phyloP scores from a whole-genome alignment of 2,888 invertebrate species.

The Stenolophus ochropezus region DNA sequence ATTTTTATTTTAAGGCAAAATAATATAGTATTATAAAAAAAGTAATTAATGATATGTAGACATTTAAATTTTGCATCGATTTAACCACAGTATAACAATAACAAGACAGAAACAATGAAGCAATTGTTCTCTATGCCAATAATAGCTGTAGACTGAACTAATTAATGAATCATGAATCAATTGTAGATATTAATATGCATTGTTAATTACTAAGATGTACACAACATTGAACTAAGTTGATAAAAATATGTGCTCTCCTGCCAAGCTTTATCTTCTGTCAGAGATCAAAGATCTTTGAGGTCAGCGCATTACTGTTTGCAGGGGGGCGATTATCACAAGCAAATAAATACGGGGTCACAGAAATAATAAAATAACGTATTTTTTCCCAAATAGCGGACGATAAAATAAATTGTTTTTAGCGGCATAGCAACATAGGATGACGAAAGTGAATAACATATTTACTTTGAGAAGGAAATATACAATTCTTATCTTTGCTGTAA shows the following conservation, averaged over 20 bases:
- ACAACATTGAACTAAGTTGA: background rate
- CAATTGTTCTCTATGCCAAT: too few relatives aligned
- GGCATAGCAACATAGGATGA: conserved; percentile 55
- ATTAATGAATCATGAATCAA: background rate
- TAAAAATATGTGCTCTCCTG: conserved; percentile 61
- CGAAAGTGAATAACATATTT: conserved; percentile 14
- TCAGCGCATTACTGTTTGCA: conserved; percentile 62
- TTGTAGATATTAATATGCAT: conserved; percentile 14
- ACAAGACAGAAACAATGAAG: too few relatives aligned
- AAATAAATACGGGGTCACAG: conserved; percentile 42
- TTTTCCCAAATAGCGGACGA: conserved; percentile 16
- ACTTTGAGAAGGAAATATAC: conserved; percentile 9
- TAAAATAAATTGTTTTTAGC: conserved; percentile 1
- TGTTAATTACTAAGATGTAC: background rate
- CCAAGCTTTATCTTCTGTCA: conserved; percentile 62
- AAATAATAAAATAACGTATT: conserved; percentile 37
- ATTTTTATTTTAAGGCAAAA: too few relatives aligned
- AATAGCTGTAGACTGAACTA: background rate
- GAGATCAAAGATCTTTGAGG: conserved; percentile 47
- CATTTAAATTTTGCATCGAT: too few relatives aligned
- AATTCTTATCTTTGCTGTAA: background rate
- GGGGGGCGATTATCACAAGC: conserved; percentile 61
- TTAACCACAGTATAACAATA: too few relatives aligned
- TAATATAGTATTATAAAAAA: too few relatives aligned
- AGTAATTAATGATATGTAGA: too few relatives aligned